phyloP scores from a whole-genome alignment of 2,888 invertebrate genomes.

The Aphrophora alni region DNA sequence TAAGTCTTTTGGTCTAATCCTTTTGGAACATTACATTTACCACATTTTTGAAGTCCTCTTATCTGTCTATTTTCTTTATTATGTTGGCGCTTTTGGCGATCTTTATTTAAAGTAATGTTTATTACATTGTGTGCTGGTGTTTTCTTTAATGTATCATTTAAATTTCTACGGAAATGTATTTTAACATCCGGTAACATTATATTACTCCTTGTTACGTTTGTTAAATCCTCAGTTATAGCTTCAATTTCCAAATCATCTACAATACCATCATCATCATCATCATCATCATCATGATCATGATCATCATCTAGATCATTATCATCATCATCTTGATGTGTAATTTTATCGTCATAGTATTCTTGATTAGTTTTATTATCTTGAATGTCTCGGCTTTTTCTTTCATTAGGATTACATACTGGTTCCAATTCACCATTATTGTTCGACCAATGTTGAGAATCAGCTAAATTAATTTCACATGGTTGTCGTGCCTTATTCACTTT shows the following conservation, averaged over 20 bases:
- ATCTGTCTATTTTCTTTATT: not conserved
- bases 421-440: constrained; percentile 28
- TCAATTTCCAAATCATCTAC: not conserved
- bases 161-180: not conserved
- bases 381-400: not conserved
- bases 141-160: not conserved
- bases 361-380: not conserved
- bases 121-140: not conserved
- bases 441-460: constrained; percentile 51
- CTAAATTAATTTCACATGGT: constrained; percentile 38
- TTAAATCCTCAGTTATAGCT: not conserved
- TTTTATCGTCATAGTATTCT: not conserved
- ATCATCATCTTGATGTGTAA: not conserved
- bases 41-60: not conserved
- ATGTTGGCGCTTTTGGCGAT: not conserved
- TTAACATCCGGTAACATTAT: not conserved
- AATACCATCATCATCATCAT: not conserved
- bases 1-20: constrained; percentile 57
- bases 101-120: not conserved
- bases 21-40: constrained; percentile 53
- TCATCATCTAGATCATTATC: too few species aligned
- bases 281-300: not conserved
- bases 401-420: not conserved
- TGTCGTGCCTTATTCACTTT: constrained; percentile 53
- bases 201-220: not conserved